Percentiles rank a stretch among this genome's conserved stretches.
Conservation (phyloP, 2,797 vertebrate genomes). For the Allobates femoralis region DNA sequence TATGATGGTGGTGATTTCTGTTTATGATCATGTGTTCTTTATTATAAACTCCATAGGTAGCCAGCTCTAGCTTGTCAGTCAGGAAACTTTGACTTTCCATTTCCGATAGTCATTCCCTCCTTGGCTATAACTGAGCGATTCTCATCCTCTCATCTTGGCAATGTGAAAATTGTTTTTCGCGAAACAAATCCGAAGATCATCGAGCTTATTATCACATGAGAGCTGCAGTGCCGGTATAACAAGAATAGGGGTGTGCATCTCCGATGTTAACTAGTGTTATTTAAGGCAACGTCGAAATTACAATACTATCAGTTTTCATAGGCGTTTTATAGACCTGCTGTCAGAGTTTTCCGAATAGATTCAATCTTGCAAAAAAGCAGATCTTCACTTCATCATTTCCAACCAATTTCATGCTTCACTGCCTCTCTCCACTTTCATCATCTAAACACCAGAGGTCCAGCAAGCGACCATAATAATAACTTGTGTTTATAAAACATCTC, state of each 20-base stretch:
- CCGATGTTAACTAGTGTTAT: slow-evolving; percentile 30
- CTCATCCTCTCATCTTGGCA: neutral
- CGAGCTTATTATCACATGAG: neutral
- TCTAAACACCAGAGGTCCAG: slow-evolving; percentile 64
- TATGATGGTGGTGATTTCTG: neutral
- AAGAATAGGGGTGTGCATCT: neutral
- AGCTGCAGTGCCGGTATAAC: neutral
- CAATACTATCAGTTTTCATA: slow-evolving; percentile 67
- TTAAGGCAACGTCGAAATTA: slow-evolving; percentile 64
- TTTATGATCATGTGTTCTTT: neutral
- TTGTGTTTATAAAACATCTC: slow-evolving; percentile 54
- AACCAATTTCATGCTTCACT: slow-evolving; percentile 77
- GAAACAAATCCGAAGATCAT: neutral
- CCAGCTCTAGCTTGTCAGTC: neutral
- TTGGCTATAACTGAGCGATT: neutral
- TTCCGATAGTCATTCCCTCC: neutral
- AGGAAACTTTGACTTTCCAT: neutral
- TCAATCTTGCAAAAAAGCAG: slow-evolving; percentile 72
- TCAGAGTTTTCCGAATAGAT: slow-evolving; percentile 67
- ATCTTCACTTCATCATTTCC: slow-evolving; percentile 74
- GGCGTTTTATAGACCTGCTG: slow-evolving; percentile 64
- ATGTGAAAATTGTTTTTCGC: neutral
- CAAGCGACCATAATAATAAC: slow-evolving; percentile 51
- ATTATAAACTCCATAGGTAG: neutral
- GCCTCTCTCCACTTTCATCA: slow-evolving; percentile 67